Evolutionary conservation across 1,140 invertebrate genomes (phyloP), one percentile per base, ranked within the genome.

Genomic region (Melitaea cinxia): DNA sequence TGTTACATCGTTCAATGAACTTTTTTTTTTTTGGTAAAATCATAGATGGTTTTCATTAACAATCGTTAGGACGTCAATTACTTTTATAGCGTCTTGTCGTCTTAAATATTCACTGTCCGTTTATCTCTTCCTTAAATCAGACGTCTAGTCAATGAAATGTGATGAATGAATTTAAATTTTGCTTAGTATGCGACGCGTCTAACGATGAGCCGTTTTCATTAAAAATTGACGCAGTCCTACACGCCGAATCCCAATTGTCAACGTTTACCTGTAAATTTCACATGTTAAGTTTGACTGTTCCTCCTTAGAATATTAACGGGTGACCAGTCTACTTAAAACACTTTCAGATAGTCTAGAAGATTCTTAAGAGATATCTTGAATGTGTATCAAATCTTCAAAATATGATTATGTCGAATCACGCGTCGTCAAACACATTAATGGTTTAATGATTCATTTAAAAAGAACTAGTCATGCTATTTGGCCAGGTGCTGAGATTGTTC

Each of bases 401-500:
- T 14, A 12, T 37, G 30, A 17, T 65, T 65, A 57, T 30, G n/a
- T 42, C 37, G 30, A 54, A 65, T 28, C 62, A 65, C 54, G 55
- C 62, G 54, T 64, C 61, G 53, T 42, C 62, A 52, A 65, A 65
- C 47, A 65, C 62, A 56, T 56, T 58, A 65, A 65, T 65, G 62
- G 62, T 37, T 52, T 58, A 65, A 65, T 65, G 62, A 65, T 65
- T 65, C 62, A 58, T 58, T 57, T 65, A 49, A 65, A 65, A 65
- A 28, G 54, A 45, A 57, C 55, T 59, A 65, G 62, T 65, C 62
- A 65, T 65, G 62, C 62, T 33, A 65, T 65, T 65, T 65, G 54
- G 35, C 65, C 66, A 68, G 66, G 60, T 64, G 66, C 60, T 68
- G 26, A 52, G 55, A 53, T 53, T 35, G 62, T 65, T 52, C 54